Conservation (phyloP, 2,797 vertebrate genomes). For the Acipenser oxyrinchus region DNA sequence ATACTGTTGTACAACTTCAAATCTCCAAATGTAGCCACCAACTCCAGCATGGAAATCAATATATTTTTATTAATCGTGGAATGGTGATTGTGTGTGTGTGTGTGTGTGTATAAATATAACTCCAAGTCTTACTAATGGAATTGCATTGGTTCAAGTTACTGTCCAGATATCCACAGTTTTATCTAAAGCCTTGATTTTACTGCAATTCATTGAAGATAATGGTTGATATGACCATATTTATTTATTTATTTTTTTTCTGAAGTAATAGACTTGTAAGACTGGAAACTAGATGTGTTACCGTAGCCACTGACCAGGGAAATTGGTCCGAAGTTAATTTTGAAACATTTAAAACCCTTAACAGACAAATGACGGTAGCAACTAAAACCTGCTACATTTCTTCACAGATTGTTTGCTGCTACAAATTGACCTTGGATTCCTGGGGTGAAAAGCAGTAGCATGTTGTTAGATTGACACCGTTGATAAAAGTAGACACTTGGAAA, state of each 20-base stretch:
- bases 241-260: background rate
- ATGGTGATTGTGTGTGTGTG: background rate
- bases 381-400: constrained; percentile 12
- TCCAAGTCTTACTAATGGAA: background rate
- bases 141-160: background rate
- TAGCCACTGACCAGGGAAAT: no score
- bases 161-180: background rate
- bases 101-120: no score
- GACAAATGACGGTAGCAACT: constrained; percentile 20
- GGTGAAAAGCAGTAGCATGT: constrained; percentile 1
- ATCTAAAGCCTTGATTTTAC: background rate
- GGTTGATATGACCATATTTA: background rate
- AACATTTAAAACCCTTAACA: constrained; percentile 17
- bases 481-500: constrained; percentile 26
- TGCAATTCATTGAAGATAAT: background rate
- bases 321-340: background rate
- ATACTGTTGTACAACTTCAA: background rate
- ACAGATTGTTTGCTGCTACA: constrained; percentile 15
- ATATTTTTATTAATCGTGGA: constrained; percentile 5
- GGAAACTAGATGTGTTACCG: constrained; percentile 6
- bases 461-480: constrained; percentile 14
- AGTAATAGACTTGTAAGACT: constrained; percentile 9
- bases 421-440: background rate
- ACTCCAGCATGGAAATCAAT: background rate
- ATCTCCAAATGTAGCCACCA: constrained; percentile 1